Conservation (phyloP, 2,888 invertebrate species). For the Acronicta leporina region DNA sequence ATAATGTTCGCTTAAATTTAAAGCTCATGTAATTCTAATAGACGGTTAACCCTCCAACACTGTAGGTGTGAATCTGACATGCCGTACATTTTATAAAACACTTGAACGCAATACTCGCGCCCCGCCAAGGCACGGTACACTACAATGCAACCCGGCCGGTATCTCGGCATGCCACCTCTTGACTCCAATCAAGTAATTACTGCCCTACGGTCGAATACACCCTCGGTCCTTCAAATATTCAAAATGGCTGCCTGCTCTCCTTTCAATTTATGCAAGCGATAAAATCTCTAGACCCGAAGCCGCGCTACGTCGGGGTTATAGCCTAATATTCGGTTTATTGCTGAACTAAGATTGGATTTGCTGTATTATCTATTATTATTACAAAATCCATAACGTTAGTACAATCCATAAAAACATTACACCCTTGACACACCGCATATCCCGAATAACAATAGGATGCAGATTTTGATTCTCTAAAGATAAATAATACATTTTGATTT, state of each 20-base stretch:
- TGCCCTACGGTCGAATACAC: slow-evolving; percentile 86
- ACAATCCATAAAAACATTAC: slow-evolving; percentile 83
- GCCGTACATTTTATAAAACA: slow-evolving; percentile 77
- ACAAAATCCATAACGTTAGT: slow-evolving; percentile 64
- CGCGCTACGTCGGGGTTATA: slow-evolving; percentile 6
- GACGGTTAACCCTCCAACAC: slow-evolving; percentile 83
- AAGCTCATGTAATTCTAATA: slow-evolving; percentile 38
- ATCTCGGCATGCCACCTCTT: slow-evolving; percentile 87
- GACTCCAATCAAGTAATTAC: slow-evolving; percentile 89
- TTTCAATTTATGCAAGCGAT: slow-evolving; percentile 78
- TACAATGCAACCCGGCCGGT: slow-evolving; percentile 78
- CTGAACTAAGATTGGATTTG: slow-evolving; percentile 18
- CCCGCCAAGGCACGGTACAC: slow-evolving; percentile 68
- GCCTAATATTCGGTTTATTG: slow-evolving; percentile 27
- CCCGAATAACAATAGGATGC: slow-evolving; percentile 88
- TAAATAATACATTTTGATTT: slow-evolving; percentile 90
- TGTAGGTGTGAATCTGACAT: slow-evolving; percentile 81
- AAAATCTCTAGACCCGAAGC: slow-evolving; percentile 66
- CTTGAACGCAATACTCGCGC: slow-evolving; percentile 68
- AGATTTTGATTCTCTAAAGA: slow-evolving; percentile 88
- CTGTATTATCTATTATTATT: slow-evolving; percentile 66
- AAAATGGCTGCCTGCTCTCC: slow-evolving; percentile 81
- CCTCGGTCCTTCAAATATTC: slow-evolving; percentile 82
- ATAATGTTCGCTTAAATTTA: slow-evolving; percentile 23
- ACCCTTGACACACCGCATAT: slow-evolving; percentile 88